phyloP scores from a whole-genome alignment of 2,113 vertebrate species.

The Cyprinodon variegatus region DNA sequence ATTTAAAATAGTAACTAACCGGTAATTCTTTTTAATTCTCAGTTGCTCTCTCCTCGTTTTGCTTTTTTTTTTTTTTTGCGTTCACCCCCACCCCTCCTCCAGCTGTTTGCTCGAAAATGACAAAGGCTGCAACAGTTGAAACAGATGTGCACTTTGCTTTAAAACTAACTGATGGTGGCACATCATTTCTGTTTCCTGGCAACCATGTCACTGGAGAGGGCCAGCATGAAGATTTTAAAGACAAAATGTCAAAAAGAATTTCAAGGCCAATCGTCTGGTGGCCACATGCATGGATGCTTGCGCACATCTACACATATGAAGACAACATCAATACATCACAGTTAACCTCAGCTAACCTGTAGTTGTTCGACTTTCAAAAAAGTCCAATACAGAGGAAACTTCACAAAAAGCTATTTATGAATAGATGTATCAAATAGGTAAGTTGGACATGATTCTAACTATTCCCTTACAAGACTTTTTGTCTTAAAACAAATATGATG shows the following conservation, averaged over 20 bases:
- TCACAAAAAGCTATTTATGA: neutral
- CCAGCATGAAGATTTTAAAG: slow-evolving; percentile 58
- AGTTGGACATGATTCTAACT: neutral
- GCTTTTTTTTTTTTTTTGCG: neutral
- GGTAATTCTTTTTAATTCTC: slow-evolving; percentile 1
- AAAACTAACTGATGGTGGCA: slow-evolving; percentile 67
- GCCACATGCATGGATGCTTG: slow-evolving; percentile 15
- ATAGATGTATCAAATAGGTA: neutral
- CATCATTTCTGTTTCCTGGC: slow-evolving; percentile 68
- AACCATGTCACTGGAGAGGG: slow-evolving; percentile 67
- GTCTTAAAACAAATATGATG: neutral
- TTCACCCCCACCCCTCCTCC: neutral
- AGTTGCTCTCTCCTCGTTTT: slow-evolving; percentile 7
- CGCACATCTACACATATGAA: neutral
- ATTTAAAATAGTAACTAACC: slow-evolving; percentile 36
- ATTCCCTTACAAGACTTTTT: neutral
- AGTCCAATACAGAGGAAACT: slow-evolving; percentile 9
- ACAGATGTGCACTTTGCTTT: slow-evolving; percentile 53
- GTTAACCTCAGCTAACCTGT: slow-evolving; percentile 8
- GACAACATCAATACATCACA: slow-evolving; percentile 16
- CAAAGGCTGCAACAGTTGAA: slow-evolving; percentile 61
- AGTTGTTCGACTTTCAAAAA: neutral
- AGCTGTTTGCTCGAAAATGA: slow-evolving; percentile 15
- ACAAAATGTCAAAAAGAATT: slow-evolving; percentile 68
- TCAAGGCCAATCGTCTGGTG: slow-evolving; percentile 50